Evolutionary conservation across 2,797 vertebrate genomes (phyloP).

Genomic region (Poeciliopsis turneri): DNA sequence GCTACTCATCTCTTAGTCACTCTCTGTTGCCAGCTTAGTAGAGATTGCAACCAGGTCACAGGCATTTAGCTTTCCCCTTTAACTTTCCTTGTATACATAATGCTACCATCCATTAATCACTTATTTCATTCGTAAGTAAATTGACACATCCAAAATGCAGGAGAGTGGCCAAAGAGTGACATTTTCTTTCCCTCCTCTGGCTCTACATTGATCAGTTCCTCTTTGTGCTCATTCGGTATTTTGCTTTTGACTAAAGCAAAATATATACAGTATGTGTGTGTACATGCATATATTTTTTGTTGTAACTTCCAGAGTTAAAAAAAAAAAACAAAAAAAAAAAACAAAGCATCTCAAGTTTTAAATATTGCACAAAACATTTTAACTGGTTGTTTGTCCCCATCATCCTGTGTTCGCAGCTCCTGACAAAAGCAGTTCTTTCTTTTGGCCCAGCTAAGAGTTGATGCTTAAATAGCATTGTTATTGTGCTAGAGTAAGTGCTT

Average conservation of each 20-base stretch:
- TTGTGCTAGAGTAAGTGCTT: too few species aligned
- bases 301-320: too few species aligned
- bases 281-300: too few species aligned
- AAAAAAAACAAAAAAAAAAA: too few species aligned
- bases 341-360: too few species aligned
- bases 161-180: slow-evolving; percentile 54
- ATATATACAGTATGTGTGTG: slow-evolving; percentile 3
- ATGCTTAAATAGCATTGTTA: too few species aligned
- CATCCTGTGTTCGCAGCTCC: too few species aligned
- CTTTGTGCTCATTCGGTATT: slow-evolving; percentile 28
- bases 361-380: too few species aligned
- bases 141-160: slow-evolving; percentile 19
- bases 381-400: too few species aligned
- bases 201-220: slow-evolving; percentile 38
- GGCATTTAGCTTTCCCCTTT: slow-evolving; percentile 54
- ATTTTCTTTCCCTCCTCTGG: slow-evolving; percentile 7
- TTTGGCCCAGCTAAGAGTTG: too few species aligned
- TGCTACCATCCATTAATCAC: slow-evolving; percentile 25
- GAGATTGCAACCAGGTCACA: slow-evolving; percentile 61
- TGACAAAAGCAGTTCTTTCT: too few species aligned
- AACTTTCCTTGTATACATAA: slow-evolving; percentile 41
- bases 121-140: slow-evolving; percentile 42
- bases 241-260: slow-evolving; percentile 31
- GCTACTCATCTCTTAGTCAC: slow-evolving; percentile 35
- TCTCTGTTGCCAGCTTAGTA: slow-evolving; percentile 34